Percentiles rank a stretch among this genome's conserved stretches.
Evolutionary conservation across 2,113 vertebrate species (phyloP).

Genomic region (Percopsis transmontana): DNA sequence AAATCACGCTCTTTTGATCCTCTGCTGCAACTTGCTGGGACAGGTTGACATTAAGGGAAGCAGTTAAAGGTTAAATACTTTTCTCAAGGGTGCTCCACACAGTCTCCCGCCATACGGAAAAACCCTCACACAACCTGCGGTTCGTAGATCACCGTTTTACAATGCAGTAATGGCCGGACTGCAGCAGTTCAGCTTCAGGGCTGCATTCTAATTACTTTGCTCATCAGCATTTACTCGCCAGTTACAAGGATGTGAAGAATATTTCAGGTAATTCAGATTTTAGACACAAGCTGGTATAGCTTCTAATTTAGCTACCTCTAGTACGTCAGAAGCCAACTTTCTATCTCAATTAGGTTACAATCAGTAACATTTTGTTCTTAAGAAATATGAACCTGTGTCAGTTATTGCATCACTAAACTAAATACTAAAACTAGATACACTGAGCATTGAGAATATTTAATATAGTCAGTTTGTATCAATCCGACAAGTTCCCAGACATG

Average conservation of each 20-base stretch:
- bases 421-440: too few species aligned
- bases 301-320: too few species aligned
- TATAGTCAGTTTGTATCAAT: too few species aligned
- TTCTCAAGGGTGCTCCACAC: conserved; percentile 55
- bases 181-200: conserved; percentile 34
- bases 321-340: too few species aligned
- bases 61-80: conserved; percentile 74
- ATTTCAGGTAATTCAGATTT: background rate
- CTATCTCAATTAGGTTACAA: too few species aligned
- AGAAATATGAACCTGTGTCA: too few species aligned
- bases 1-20: background rate
- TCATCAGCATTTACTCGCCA: conserved; percentile 24
- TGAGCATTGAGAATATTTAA: too few species aligned
- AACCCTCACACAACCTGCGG: conserved; percentile 38
- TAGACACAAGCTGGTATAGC: background rate
- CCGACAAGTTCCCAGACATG: too few species aligned
- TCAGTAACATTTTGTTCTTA: too few species aligned
- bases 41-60: conserved; percentile 65
- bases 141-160: conserved; percentile 37
- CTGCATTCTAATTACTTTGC: conserved; percentile 39
- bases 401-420: too few species aligned
- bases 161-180: conserved; percentile 3
- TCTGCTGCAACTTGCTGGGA: conserved; percentile 43
- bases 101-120: conserved; percentile 38
- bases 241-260: conserved; percentile 12